A percentile compares a stretch with the other conserved stretches of the same genome.
These are phyloP conservation scores for Melipona beecheii DNA, from an alignment of 2,888 invertebrate genomes.

Conservation along the genomic window DNA sequence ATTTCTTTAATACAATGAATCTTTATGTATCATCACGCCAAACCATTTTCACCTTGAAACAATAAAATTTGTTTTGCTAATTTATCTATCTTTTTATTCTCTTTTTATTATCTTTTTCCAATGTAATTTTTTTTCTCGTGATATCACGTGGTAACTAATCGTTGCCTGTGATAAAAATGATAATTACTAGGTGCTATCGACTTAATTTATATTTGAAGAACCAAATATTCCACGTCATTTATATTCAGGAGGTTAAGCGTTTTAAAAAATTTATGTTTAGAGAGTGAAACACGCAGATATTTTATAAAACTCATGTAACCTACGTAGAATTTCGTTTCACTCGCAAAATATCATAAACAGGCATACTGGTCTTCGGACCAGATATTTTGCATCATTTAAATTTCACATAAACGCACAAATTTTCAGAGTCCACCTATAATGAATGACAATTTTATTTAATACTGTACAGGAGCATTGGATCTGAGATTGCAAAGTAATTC, in stretches of 20 bases:
- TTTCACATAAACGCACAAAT: not conserved
- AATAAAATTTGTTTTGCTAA: not conserved
- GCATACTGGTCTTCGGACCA: not conserved
- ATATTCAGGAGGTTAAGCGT: not conserved
- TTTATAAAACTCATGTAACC: not conserved
- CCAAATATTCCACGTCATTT: not conserved
- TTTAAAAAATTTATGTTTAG: not conserved
- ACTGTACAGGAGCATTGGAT: not conserved
- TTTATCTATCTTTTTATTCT: not conserved
- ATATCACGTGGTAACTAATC: not conserved
- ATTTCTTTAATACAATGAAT: not conserved
- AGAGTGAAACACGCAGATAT: not conserved
- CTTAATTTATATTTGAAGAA: not conserved
- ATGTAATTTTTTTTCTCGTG: not conserved
- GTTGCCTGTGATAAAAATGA: not conserved
- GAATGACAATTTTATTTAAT: not conserved
- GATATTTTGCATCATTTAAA: not conserved
- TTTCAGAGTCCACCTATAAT: not conserved
- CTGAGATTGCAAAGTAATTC: conserved; percentile 39
- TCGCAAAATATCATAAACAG: not conserved
- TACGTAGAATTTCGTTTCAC: not conserved
- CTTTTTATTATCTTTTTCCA: too few relatives aligned
- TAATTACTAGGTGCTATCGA: not conserved
- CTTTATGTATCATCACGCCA: too few relatives aligned
- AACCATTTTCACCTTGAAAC: not conserved